Percentiles rank a stretch among this genome's conserved stretches.
phyloP scores from a whole-genome alignment of 2,888 invertebrate species.

The Catotricha subobsoleta region DNA sequence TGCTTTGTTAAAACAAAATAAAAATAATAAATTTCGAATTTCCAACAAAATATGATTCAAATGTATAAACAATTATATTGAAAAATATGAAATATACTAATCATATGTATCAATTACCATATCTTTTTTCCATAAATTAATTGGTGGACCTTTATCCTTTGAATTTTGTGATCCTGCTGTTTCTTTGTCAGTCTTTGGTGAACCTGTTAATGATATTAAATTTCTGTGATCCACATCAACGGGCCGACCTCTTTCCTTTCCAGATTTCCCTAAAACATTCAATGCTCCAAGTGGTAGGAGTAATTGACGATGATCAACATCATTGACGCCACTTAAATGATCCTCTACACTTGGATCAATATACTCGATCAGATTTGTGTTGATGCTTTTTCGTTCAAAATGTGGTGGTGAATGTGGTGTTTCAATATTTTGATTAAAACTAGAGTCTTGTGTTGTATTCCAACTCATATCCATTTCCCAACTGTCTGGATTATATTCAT shows the following conservation, averaged over 20 bases:
- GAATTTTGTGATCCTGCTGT: not conserved
- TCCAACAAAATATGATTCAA: too few species aligned
- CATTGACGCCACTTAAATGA: constrained; percentile 18
- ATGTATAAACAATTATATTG: too few species aligned
- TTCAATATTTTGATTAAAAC: constrained; percentile 27
- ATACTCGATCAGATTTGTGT: constrained; percentile 38
- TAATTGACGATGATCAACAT: constrained; percentile 44
- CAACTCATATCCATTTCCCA: constrained; percentile 32
- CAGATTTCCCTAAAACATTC: not conserved
- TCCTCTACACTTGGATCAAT: constrained; percentile 29
- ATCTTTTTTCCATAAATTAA: too few species aligned
- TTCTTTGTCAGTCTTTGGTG: constrained; percentile 26
- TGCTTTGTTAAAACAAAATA: too few species aligned
- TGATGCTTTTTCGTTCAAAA: constrained; percentile 40
- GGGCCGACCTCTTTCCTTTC: constrained; percentile 20
- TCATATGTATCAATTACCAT: too few species aligned
- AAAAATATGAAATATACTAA: too few species aligned
- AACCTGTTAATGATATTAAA: constrained; percentile 65
- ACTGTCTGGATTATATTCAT: constrained; percentile 28
- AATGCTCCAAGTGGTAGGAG: constrained; percentile 17
- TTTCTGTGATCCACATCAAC: constrained; percentile 68
- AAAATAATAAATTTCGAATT: too few species aligned
- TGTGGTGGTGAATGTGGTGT: constrained; percentile 49
- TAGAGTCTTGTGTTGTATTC: constrained; percentile 13
- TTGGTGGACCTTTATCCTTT: too few species aligned